Conservation (phyloP, 2,113 vertebrate genomes). For the Eclectus roratus region DNA sequence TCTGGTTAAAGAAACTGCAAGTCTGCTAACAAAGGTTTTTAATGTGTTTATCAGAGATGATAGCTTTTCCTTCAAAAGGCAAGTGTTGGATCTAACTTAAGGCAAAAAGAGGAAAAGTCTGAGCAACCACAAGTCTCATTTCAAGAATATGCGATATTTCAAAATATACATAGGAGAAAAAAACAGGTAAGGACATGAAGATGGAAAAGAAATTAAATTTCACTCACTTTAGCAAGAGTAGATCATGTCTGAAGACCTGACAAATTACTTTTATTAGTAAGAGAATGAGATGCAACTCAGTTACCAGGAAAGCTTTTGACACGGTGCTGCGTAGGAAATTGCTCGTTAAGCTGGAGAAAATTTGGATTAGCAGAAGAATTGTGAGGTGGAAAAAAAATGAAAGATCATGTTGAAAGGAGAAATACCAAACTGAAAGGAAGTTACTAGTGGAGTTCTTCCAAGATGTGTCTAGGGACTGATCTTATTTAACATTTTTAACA, state of each 20-base stretch:
- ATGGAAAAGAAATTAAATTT: not conserved
- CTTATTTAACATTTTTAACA: slow-evolving; percentile 66
- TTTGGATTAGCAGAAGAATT: slow-evolving; percentile 48
- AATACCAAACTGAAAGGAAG: slow-evolving; percentile 59
- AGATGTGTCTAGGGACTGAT: slow-evolving; percentile 53
- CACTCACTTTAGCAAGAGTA: not conserved
- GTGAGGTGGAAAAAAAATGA: slow-evolving; percentile 36
- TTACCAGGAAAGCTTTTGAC: not conserved
- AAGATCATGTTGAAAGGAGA: slow-evolving; percentile 39
- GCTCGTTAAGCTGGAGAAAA: slow-evolving; percentile 36
- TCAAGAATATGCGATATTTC: not conserved
- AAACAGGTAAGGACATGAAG: not conserved
- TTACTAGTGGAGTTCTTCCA: slow-evolving; percentile 60
- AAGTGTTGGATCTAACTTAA: not conserved
- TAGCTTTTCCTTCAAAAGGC: not conserved
- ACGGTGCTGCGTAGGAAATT: slow-evolving; percentile 15
- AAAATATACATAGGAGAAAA: not conserved
- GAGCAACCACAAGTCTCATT: not conserved
- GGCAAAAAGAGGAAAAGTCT: not conserved
- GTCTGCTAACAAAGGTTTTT: slow-evolving; percentile 18
- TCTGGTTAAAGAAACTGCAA: not conserved
- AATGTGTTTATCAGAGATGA: not conserved
- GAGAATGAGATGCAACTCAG: not conserved
- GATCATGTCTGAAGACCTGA: not conserved
- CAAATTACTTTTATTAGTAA: not conserved